Percentiles rank a stretch among this genome's conserved stretches.
These are phyloP conservation scores for Orientallactaga sibirica DNA, from an alignment of 2,797 vertebrate species.

Conservation along the genomic window DNA sequence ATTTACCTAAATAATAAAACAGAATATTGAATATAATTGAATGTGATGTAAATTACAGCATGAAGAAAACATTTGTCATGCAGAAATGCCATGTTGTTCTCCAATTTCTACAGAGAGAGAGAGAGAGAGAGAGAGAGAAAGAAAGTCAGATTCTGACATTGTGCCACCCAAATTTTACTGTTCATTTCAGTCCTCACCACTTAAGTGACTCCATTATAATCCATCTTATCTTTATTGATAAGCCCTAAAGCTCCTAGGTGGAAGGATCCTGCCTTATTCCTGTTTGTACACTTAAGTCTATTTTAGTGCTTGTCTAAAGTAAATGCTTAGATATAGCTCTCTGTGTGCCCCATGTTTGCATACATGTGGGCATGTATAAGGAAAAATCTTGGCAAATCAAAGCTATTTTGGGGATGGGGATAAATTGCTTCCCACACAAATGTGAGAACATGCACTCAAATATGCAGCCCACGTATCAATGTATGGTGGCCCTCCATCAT, in stretches of 20 bases:
- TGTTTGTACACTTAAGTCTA: neutral
- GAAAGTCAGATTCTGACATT: neutral
- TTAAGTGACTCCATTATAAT: neutral
- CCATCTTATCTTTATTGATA: slow-evolving; percentile 8
- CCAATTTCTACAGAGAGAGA: neutral
- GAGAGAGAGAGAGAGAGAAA: neutral
- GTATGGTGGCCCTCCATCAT: no score
- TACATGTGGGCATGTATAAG: neutral
- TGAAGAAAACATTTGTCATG: neutral
- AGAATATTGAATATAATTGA: neutral
- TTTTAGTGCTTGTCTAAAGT: neutral
- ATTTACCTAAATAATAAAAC: slow-evolving; percentile 49
- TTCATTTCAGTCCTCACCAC: neutral
- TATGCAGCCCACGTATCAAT: no score
- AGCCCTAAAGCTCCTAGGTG: neutral
- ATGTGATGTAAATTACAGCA: slow-evolving; percentile 5
- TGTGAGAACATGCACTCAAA: no score
- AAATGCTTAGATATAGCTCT: neutral
- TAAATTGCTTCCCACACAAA: no score
- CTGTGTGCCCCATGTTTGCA: neutral
- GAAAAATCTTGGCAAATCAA: neutral
- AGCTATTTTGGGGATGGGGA: neutral
- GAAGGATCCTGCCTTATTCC: neutral
- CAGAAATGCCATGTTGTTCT: neutral
- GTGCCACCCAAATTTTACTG: neutral